Evolutionary conservation across 2,888 invertebrate species (phyloP).

Genomic region (Ichneumoninae sp.): DNA sequence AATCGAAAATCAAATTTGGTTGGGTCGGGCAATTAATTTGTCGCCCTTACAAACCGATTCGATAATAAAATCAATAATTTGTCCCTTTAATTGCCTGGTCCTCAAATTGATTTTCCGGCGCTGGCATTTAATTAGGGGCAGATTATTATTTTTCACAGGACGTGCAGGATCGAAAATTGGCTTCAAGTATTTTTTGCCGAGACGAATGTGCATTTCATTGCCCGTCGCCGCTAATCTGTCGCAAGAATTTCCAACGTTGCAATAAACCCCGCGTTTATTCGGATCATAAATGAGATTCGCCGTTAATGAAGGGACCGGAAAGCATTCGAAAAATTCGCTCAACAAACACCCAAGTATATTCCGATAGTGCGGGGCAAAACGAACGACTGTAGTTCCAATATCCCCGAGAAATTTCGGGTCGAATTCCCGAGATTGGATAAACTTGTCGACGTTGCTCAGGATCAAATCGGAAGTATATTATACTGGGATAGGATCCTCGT

Average conservation of each 20-base stretch:
- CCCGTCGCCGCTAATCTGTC: not conserved
- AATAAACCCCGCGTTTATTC: not conserved
- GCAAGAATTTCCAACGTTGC: not conserved
- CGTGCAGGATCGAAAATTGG: too few relatives aligned
- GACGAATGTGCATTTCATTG: not conserved
- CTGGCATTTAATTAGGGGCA: too few relatives aligned
- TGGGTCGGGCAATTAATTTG: too few relatives aligned
- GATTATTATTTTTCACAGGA: too few relatives aligned
- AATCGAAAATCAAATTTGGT: too few relatives aligned
- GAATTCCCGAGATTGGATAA: slow-evolving; percentile 24
- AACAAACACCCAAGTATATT: not conserved
- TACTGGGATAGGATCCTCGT: slow-evolving; percentile 16
- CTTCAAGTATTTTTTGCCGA: too few relatives aligned
- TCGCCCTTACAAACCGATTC: too few relatives aligned
- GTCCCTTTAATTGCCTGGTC: too few relatives aligned
- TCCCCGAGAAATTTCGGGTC: slow-evolving; percentile 4
- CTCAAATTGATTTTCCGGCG: too few relatives aligned
- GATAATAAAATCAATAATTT: too few relatives aligned
- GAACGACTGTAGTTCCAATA: not conserved
- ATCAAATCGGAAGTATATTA: slow-evolving; percentile 28
- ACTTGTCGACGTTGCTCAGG: slow-evolving; percentile 19
- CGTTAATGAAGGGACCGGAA: not conserved
- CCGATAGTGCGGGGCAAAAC: not conserved
- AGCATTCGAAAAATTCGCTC: not conserved
- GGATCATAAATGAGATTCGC: not conserved